A percentile compares a stretch with the other conserved stretches of the same genome.
phyloP scores from a whole-genome alignment of 2,797 vertebrate genomes.

The Astyanax mexicanus region DNA sequence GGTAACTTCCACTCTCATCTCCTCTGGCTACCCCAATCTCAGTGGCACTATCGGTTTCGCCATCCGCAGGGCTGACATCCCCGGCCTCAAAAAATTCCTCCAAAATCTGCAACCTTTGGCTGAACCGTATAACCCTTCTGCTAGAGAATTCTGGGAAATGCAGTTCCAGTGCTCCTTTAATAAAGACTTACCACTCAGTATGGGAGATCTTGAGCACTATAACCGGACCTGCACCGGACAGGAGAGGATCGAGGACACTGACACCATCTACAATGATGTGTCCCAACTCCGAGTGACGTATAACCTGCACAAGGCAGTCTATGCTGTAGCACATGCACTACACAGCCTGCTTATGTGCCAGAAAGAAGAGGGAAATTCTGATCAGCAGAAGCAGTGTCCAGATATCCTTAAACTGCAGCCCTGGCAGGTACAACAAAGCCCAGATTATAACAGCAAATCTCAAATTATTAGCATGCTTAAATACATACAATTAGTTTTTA shows the following conservation, averaged over 20 bases:
- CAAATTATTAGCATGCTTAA: not conserved
- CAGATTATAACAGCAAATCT: not conserved
- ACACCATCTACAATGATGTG: conserved; percentile 67
- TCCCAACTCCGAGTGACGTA: conserved; percentile 69
- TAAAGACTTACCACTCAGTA: conserved; percentile 33
- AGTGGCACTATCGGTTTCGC: conserved; percentile 67
- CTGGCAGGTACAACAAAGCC: conserved; percentile 61
- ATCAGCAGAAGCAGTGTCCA: conserved; percentile 49
- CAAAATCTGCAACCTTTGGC: conserved; percentile 56
- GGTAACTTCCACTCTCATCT: conserved; percentile 66
- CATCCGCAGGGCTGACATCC: conserved; percentile 63
- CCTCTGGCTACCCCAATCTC: conserved; percentile 57
- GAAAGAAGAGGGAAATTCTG: conserved; percentile 1
- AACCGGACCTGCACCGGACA: conserved; percentile 55
- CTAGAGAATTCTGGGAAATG: conserved; percentile 65
- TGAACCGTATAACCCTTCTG: conserved; percentile 59
- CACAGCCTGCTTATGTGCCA: conserved; percentile 61
- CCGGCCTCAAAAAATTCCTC: conserved; percentile 60
- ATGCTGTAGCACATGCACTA: conserved; percentile 65
- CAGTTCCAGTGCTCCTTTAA: conserved; percentile 63
- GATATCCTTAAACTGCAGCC: conserved; percentile 63
- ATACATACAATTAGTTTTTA: no score
- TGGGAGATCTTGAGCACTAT: conserved; percentile 28
- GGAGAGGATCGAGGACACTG: conserved; percentile 55
- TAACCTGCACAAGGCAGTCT: conserved; percentile 66